Base-by-base conservation (phyloP, 2,888 invertebrate genomes). In the Rutpela maculata region DNA sequence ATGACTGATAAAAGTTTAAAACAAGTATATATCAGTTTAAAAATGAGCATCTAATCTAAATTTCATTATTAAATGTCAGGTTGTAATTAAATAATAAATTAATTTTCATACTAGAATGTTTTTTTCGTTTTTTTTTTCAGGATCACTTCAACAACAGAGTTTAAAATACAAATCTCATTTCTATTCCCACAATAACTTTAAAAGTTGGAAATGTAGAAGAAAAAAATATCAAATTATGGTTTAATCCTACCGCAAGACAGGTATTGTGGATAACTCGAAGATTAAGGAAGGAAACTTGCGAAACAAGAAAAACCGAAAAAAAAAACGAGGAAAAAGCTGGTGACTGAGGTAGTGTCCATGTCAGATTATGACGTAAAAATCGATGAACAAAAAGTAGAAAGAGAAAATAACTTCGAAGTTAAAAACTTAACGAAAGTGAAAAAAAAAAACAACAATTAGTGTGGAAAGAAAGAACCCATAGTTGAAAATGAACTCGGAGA, bases 101-200 rank as follows among this genome's bases (percentile, higher is more conserved):
- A 3, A 57, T 57, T 56, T 57, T 18, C 11, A 57, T 59, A n/a
- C n/a, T n/a, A 18, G 22, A 59, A 59, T 59, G 15, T 59, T 19
- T 43, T 50, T n/a, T n/a, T n/a, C n/a, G n/a, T n/a, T n/a, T n/a
- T n/a, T 69, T 60, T 55, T 77, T 77, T 50, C 77, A 89, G 88
- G 87, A 86, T 26, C 85, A 87, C 38, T 88, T 85, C 67, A 84
- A 82, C 66, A 86, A 83, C 59, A 83, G 87, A 79, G 77, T 80
- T 17, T 82, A 87, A 65, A 91, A 90, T 82, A 89, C 91, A 31
- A 92, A 91, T 84, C 85, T 92, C 31, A 92, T 92, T 78, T 89
- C 91, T 43, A 91, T 92, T 60, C 89, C 90, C 66, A 90, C 91
- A 57, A 87, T 90, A 56, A 88, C 88, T 26, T 86, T 88, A 55